Percentiles rank a stretch among this genome's conserved stretches.
Conservation (phyloP, 2,113 vertebrate genomes). For the Neogale vison region DNA sequence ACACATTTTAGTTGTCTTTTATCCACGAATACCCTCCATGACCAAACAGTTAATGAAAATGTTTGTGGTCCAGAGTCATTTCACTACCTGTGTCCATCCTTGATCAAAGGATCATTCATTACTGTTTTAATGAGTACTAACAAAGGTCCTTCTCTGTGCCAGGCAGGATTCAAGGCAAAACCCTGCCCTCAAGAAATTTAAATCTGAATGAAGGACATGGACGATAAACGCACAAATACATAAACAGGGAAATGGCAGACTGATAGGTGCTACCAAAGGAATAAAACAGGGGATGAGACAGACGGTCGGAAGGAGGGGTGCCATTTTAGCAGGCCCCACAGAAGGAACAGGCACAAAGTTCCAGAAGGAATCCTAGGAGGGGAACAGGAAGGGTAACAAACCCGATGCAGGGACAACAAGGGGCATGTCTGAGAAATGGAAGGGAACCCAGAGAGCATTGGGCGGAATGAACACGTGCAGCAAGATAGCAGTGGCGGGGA, state of each 20-base stretch:
- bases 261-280: not conserved
- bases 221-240: not conserved
- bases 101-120: not conserved
- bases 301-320: not conserved
- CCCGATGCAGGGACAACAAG: not conserved
- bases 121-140: not conserved
- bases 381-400: not conserved
- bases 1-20: not conserved
- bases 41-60: not conserved
- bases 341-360: not conserved
- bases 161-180: slow-evolving; percentile 2
- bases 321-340: not conserved
- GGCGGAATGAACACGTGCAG: not conserved
- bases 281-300: not conserved
- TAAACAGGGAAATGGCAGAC: not conserved
- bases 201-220: not conserved
- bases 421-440: not conserved
- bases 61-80: not conserved
- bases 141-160: not conserved
- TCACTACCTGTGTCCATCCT: not conserved
- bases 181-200: not conserved
- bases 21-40: not conserved
- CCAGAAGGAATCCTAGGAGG: not conserved
- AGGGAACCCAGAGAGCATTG: accelerated
- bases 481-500: not conserved